Conservation (phyloP, 1,140 invertebrate species). For the Drosophila arizonae region DNA sequence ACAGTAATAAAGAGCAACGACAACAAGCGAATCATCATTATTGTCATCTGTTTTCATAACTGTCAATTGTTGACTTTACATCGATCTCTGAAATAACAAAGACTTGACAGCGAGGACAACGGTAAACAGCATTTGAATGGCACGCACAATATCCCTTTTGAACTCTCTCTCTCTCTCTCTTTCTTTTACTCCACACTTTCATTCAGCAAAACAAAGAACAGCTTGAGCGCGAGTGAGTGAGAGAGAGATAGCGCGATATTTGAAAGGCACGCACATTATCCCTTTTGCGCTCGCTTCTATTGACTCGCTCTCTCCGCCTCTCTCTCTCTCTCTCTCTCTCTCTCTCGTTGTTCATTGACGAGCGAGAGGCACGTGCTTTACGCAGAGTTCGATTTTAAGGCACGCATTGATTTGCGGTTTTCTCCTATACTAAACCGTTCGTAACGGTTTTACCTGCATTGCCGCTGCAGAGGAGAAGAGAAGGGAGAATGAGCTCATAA, state of each 20-base stretch:
- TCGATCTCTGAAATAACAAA: constrained; percentile 54
- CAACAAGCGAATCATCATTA: constrained; percentile 44
- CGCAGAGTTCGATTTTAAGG: constrained; percentile 16
- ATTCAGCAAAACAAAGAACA: too few relatives aligned
- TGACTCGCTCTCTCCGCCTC: not conserved
- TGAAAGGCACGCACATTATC: constrained; percentile 46
- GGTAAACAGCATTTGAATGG: constrained; percentile 30
- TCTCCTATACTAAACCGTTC: not conserved
- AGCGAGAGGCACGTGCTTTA: constrained; percentile 34
- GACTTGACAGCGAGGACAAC: constrained; percentile 36
- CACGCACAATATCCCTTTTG: constrained; percentile 46
- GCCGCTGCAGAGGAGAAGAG: not conserved
- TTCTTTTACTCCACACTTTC: too few relatives aligned
- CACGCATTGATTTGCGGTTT: constrained; percentile 24
- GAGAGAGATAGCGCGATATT: not conserved
- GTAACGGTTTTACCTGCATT: constrained; percentile 44
- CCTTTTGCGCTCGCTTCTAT: constrained; percentile 2
- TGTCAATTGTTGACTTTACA: constrained; percentile 77
- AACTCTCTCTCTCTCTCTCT: not conserved
- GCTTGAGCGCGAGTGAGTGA: too few relatives aligned
- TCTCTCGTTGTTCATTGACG: constrained; percentile 21
- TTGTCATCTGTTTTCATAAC: constrained; percentile 77
- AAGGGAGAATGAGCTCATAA: not conserved
- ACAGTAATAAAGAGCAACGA: constrained; percentile 12
- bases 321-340: constrained; percentile 28